Conservation (phyloP, 2,888 invertebrate species). For the Acanthosoma haemorrhoidale region DNA sequence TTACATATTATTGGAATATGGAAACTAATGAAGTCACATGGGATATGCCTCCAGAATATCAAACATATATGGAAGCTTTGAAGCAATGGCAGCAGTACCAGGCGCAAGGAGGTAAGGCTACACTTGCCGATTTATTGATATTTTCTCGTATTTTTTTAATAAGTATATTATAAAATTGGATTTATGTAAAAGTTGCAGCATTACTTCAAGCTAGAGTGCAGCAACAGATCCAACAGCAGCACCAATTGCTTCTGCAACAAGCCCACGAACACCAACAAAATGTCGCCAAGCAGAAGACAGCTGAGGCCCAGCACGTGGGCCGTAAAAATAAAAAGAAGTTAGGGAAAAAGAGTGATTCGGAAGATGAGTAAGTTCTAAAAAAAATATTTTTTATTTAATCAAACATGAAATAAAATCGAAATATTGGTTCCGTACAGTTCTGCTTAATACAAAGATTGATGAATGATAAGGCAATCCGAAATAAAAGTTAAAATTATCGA, state of each 20-base stretch:
- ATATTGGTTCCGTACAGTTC: too few species aligned
- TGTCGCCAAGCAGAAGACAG: conserved; percentile 24
- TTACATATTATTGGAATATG: conserved; percentile 61
- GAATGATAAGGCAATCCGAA: too few species aligned
- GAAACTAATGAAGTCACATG: conserved; percentile 60
- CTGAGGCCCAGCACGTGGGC: conserved; percentile 12
- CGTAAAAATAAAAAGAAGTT: conserved; percentile 41
- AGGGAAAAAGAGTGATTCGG: conserved; percentile 45
- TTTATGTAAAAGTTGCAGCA: conserved; percentile 36
- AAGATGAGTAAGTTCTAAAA: conserved; percentile 49
- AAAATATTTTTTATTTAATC: too few species aligned
- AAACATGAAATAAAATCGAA: too few species aligned
- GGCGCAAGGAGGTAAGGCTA: conserved; percentile 34
- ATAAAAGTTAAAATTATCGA: too few species aligned
- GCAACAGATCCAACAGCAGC: conserved; percentile 35
- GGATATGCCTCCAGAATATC: conserved; percentile 55
- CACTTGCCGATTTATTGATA: not conserved
- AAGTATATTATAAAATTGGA: too few species aligned
- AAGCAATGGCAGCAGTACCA: conserved; percentile 40
- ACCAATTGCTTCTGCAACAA: conserved; percentile 33
- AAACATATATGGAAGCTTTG: conserved; percentile 39
- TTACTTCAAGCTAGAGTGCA: conserved; percentile 34
- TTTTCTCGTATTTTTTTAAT: too few species aligned
- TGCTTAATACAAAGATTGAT: too few species aligned
- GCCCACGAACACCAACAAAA: conserved; percentile 24